Evolutionary conservation across 2,797 vertebrate genomes (phyloP).

Genomic region (Cossypha niveicapilla): DNA sequence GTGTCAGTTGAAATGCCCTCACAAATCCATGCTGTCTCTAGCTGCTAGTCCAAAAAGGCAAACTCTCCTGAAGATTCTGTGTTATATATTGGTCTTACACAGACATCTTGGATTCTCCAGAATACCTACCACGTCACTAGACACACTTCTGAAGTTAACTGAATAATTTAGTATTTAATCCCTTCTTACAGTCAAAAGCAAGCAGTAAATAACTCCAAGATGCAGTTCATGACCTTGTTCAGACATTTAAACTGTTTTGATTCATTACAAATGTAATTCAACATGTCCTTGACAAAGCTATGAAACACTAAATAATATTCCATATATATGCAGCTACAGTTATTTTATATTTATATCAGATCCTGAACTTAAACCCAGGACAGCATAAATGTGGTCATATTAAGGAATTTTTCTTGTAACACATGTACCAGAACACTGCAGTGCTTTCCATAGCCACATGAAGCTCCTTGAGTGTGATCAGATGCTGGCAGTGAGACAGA

Average conservation of each 20-base stretch:
- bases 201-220: neutral
- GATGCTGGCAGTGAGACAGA: neutral
- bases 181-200: neutral
- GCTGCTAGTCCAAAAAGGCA: neutral
- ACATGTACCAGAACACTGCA: neutral
- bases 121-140: neutral
- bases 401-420: neutral
- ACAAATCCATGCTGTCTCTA: neutral
- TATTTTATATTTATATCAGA: neutral
- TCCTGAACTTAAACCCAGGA: neutral
- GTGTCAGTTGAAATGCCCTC: neutral
- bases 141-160: neutral
- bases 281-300: neutral
- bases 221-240: neutral
- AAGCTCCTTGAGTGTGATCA: fast-evolving
- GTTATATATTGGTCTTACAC: neutral
- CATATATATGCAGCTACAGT: neutral
- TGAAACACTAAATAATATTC: neutral
- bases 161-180: neutral
- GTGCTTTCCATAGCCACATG: neutral
- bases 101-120: neutral
- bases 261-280: neutral
- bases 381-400: neutral
- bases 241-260: neutral
- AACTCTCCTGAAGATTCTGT: neutral